Evolutionary conservation across 2,888 invertebrate genomes (phyloP), one percentile per base, ranked within the genome.

Genomic region (Aspidiotus rigidus): DNA sequence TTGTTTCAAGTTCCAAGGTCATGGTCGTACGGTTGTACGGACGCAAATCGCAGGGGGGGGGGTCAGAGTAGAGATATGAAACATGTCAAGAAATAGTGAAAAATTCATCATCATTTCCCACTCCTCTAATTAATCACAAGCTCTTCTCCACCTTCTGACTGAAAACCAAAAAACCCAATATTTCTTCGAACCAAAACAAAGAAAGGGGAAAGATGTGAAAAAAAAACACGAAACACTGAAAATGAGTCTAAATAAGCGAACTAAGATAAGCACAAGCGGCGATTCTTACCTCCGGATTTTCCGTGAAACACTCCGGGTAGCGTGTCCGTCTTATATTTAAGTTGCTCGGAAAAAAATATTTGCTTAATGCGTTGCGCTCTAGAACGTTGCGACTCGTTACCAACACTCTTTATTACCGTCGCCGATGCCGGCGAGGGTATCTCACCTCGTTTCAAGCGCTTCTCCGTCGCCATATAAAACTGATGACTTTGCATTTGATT

Each of bases 251-350:
- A 6, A 49, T 49, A 49, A 13, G 49, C 49, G 49, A 49, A 49
- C 28, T 49, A 49, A 2, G 6, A 49, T 49, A 11, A 49, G 49
- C n/a, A 49, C 49, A 49, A 49, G n/a, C 13, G 13, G 28, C 55
- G 7, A 7, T 8, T 11, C 74, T 78, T 79, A 81, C 80, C 80
- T 79, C 81, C 81, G 70, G 77, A 77, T 61, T 79, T 78, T 71
- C 80, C 78, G 71, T 79, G 78, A 72, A 79, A 80, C 41, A 81
- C 78, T 49, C 81, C 81, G 56, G 81, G 81, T 71, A 80, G 74
- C 10, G 78, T 76, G 71, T 79, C 79, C 39, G 71, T 70, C 16
- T 73, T 72, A 64, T 72, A 73, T 62, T 73, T 72, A 13, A 69
- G 62, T 49, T 73, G 71, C 28, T 72, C 72, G 15, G 72, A 69